Base-by-base conservation (phyloP, 2,113 vertebrate species). In the Amblyornis subalaris region DNA sequence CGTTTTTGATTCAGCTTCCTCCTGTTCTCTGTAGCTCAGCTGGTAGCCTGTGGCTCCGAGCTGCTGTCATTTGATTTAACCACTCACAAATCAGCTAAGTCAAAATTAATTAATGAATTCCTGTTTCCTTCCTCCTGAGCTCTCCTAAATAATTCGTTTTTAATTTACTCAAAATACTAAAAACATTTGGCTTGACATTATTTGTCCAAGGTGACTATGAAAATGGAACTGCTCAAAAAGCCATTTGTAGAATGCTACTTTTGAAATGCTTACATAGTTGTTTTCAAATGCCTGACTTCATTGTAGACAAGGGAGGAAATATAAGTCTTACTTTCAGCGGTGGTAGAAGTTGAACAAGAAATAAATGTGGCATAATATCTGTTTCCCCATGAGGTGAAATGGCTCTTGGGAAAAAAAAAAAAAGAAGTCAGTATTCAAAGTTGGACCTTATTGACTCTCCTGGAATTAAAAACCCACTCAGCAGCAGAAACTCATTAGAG, bases 51-150 rank as follows among this genome's bases (percentile, higher is more conserved):
- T 93, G 91, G 94, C 93, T 93, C 85, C 47, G 73, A 93, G 85
- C 82, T 94, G 71, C 93, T 96, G 88, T 94, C 95, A 94, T 83
- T 93, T 94, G 93, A 74, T 95, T 97, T 95, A 96, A 60, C 81
- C 75, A 53, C 60, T 93, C 85, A 64, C 82, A 77, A 95, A 95
- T 96, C 96, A 94, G 67, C 66, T 76, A 71, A 93, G 91, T 97
- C 93, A 95, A 83, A 95, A 95, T 95, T 94, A 95, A 92, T 96
- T 95, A 95, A 95, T 91, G 82, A 94, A 91, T 90, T 93, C 16
- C 31, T 80, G 31, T 76, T 96, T 83, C 33, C 55, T 94, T 83
- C 60, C 54, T 93, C 75, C 71, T 79, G 55, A 91, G 44, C 60
- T 93, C 89, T 93, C 85, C 91, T 80, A 86, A 94, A 88, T 94